Evolutionary conservation across 2,797 vertebrate genomes (phyloP).

Genomic region (Rhinatrema bivittatum): DNA sequence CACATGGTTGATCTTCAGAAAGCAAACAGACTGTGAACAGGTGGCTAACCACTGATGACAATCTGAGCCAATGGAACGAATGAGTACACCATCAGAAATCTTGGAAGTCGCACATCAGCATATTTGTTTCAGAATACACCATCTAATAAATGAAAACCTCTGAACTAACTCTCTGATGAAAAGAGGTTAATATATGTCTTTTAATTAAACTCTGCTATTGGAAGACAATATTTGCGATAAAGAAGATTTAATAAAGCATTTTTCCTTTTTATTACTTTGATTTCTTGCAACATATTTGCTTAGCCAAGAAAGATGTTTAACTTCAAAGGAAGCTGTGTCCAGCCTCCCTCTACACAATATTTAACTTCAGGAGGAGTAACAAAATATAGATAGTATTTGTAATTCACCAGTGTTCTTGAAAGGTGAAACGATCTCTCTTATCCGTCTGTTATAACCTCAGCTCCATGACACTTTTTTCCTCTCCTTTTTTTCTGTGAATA

Average conservation of each 20-base stretch:
- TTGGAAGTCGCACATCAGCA: no score
- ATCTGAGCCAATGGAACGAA: no score
- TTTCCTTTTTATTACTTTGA: constrained; percentile 62
- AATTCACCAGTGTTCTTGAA: constrained; percentile 27
- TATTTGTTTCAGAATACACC: constrained; percentile 43
- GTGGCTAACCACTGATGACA: no score
- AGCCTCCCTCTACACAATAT: constrained; percentile 52
- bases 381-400: constrained; percentile 35
- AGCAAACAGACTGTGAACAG: no score
- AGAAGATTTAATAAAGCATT: constrained; percentile 66
- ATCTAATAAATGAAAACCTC: constrained; percentile 40
- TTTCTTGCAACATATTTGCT: constrained; percentile 55
- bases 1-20: no score
- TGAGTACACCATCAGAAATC: no score
- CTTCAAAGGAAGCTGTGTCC: constrained; percentile 60
- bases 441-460: constrained; percentile 22
- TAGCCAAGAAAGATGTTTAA: constrained; percentile 59
- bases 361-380: constrained; percentile 45
- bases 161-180: constrained; percentile 56
- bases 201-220: constrained; percentile 61
- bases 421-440: constrained; percentile 50
- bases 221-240: constrained; percentile 57
- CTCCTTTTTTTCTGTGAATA: no score
- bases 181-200: constrained; percentile 45
- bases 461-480: no score